phyloP scores from a whole-genome alignment of 2,113 vertebrate genomes.

The Nipponia nippon region DNA sequence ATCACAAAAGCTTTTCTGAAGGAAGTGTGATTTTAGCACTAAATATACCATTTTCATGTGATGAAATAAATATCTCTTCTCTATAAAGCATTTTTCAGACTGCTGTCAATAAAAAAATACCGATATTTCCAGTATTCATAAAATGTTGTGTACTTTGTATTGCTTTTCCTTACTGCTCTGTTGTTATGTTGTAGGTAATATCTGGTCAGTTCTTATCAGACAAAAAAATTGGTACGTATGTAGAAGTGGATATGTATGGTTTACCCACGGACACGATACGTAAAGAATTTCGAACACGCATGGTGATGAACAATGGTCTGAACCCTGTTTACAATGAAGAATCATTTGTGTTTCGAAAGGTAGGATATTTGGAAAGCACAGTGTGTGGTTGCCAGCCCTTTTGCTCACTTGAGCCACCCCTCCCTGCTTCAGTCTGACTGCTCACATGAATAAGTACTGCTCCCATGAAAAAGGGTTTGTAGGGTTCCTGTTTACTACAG shows the following conservation, averaged over 20 bases:
- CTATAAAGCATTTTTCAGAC: neutral
- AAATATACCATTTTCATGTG: neutral
- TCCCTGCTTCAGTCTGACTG: neutral
- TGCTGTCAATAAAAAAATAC: neutral
- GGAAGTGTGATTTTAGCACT: neutral
- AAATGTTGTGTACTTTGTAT: neutral
- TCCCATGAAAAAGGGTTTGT: slow-evolving; percentile 25
- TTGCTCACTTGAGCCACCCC: neutral
- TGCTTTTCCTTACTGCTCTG: neutral
- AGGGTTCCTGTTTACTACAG: neutral
- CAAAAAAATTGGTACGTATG: slow-evolving; percentile 96
- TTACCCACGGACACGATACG: slow-evolving; percentile 95
- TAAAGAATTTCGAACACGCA: slow-evolving; percentile 96
- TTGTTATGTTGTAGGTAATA: slow-evolving; percentile 80
- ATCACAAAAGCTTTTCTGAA: neutral
- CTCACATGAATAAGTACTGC: neutral
- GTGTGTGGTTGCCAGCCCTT: neutral
- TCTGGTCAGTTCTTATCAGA: slow-evolving; percentile 98
- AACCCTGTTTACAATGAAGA: slow-evolving; percentile 99
- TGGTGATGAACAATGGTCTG: slow-evolving; percentile 99
- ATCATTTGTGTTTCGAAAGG: slow-evolving; percentile 97
- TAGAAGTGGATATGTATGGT: slow-evolving; percentile 98
- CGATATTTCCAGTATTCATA: neutral
- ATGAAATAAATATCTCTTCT: neutral
- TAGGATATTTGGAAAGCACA: slow-evolving; percentile 43